Percentiles rank a stretch among this genome's conserved stretches.
phyloP scores from a whole-genome alignment of 2,797 vertebrate genomes.

The Anas acuta region DNA sequence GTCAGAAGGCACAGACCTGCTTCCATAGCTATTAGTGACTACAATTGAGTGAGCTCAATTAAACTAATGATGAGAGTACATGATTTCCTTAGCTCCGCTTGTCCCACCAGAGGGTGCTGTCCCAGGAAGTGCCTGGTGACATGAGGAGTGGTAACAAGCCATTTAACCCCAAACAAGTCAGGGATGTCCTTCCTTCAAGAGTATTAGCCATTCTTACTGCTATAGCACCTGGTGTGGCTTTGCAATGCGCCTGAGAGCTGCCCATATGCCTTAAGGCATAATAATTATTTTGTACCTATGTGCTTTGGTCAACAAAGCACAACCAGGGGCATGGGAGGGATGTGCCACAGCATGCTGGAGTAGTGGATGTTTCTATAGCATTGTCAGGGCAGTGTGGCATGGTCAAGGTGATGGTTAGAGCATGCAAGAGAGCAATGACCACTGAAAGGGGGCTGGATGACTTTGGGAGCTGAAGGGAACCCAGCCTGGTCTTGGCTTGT shows the following conservation, averaged over 20 bases:
- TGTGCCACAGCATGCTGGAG: background rate
- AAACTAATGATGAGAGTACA: background rate
- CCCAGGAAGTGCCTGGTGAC: background rate
- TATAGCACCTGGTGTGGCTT: background rate
- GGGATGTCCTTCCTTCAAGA: background rate
- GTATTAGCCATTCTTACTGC: background rate
- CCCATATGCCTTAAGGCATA: background rate
- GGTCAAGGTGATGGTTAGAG: background rate
- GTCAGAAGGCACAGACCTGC: background rate
- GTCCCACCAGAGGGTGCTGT: background rate
- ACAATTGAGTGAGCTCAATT: too few species aligned
- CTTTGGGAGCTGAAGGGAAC: background rate
- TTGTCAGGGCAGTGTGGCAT: background rate
- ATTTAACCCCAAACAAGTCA: background rate
- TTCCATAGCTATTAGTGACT: background rate
- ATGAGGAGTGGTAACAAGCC: background rate
- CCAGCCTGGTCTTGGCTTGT: background rate
- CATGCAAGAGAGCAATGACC: background rate
- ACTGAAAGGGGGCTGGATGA: background rate
- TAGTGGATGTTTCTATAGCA: background rate
- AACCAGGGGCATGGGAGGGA: fast-evolving
- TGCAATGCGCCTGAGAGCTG: background rate
- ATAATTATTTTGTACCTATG: background rate
- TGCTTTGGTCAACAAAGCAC: background rate
- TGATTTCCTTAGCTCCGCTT: background rate